These are phyloP conservation scores for Nesogale talazaci DNA, from an alignment of 2,113 vertebrate genomes.

Conservation along the genomic window DNA sequence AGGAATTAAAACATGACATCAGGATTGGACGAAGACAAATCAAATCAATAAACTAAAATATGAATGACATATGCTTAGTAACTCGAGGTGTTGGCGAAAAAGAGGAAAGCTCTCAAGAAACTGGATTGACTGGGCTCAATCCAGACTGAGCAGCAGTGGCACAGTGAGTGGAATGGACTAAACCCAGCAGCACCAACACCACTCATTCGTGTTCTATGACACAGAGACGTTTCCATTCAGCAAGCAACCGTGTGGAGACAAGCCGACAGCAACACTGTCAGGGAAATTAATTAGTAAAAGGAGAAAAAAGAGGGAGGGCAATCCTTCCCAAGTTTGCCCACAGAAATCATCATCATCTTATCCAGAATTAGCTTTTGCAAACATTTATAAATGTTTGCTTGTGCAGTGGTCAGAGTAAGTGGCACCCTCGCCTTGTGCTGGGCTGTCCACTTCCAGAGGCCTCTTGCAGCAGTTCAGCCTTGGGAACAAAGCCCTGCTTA, in stretches of 20 bases:
- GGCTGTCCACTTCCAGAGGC: not conserved
- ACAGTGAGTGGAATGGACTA: not conserved
- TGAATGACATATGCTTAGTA: not conserved
- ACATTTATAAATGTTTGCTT: not conserved
- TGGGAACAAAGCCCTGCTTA: not conserved
- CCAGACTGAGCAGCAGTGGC: not conserved
- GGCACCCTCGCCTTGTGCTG: not conserved
- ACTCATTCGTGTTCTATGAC: slow-evolving; percentile 64
- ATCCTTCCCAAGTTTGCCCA: slow-evolving; percentile 40
- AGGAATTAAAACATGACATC: not conserved
- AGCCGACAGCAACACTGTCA: slow-evolving; percentile 58
- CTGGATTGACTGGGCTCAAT: not conserved
- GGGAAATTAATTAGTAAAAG: slow-evolving; percentile 72
- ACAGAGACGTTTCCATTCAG: slow-evolving; percentile 71
- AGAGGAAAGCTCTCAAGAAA: not conserved
- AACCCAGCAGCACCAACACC: not conserved
- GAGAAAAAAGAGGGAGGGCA: not conserved
- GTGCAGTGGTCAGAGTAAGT: not conserved
- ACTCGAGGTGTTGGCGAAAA: not conserved
- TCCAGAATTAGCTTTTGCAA: slow-evolving; percentile 32
- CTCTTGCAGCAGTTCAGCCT: not conserved
- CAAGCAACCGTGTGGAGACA: slow-evolving; percentile 57
- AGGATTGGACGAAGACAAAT: not conserved
- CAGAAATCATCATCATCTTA: slow-evolving; percentile 23
- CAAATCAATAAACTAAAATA: not conserved